Percentiles rank a stretch among this genome's conserved stretches.
Evolutionary conservation across 1,140 invertebrate species (phyloP).

Genomic region (Cataglyphis hispanica): DNA sequence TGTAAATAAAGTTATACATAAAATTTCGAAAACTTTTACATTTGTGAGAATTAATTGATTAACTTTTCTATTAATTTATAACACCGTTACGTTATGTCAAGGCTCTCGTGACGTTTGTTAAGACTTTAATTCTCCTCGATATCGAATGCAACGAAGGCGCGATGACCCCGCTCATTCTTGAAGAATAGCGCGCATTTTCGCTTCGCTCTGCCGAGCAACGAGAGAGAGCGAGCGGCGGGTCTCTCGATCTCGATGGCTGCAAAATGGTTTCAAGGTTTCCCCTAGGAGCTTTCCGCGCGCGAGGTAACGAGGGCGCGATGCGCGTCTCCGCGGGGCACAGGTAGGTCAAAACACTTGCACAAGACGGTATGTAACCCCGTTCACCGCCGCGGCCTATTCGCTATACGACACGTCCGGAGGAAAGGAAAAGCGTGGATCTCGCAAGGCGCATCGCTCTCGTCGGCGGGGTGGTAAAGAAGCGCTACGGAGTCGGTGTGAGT

Average conservation of each 20-base stretch:
- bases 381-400: slow-evolving; percentile 1
- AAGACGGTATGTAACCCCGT: slow-evolving; percentile 48
- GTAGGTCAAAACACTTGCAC: slow-evolving; percentile 68
- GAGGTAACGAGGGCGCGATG: slow-evolving; percentile 75
- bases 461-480: slow-evolving; percentile 8
- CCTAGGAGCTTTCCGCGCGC: slow-evolving; percentile 72
- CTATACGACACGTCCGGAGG: slow-evolving; percentile 61
- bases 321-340: slow-evolving; percentile 67
- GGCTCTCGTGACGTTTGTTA: neutral
- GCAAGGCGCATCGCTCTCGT: slow-evolving; percentile 1
- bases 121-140: slow-evolving; percentile 33
- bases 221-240: slow-evolving; percentile 72
- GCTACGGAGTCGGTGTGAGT: neutral
- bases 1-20: neutral
- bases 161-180: slow-evolving; percentile 56
- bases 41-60: neutral
- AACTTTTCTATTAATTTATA: neutral
- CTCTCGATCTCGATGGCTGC: slow-evolving; percentile 71
- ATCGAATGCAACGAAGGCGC: slow-evolving; percentile 37
- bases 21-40: neutral
- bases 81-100: neutral
- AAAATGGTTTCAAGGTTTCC: slow-evolving; percentile 78
- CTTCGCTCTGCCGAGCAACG: slow-evolving; percentile 72
- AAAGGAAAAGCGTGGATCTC: slow-evolving; percentile 72
- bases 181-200: slow-evolving; percentile 69